These are phyloP conservation scores for Lampris megalopsis DNA, from an alignment of 2,113 vertebrate species.

Conservation along the genomic window DNA sequence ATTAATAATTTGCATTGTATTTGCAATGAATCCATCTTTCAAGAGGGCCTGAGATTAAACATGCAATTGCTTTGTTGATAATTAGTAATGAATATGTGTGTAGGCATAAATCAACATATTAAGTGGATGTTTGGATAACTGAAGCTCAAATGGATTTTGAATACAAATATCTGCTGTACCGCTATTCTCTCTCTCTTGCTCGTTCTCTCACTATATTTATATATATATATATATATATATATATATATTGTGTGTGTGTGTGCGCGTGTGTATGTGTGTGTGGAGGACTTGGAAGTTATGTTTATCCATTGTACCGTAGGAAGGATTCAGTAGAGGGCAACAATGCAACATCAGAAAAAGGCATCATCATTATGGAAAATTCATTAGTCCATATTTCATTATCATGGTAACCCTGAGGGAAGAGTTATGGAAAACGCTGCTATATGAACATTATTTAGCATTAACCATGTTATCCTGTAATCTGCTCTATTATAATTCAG, in stretches of 20 bases:
- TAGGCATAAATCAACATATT: too few species aligned
- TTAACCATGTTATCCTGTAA: neutral
- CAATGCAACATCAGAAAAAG: slow-evolving; percentile 18
- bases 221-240: neutral
- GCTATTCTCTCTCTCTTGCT: neutral
- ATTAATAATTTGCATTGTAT: neutral
- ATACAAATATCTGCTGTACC: neutral
- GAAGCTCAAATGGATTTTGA: neutral
- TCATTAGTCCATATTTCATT: neutral
- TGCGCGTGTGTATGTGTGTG: neutral
- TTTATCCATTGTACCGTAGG: slow-evolving; percentile 22
- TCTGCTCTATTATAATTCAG: too few species aligned
- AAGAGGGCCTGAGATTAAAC: neutral
- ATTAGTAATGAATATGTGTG: neutral
- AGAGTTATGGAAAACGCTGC: slow-evolving; percentile 10
- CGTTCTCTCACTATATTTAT: neutral
- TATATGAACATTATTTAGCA: neutral
- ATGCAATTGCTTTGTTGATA: neutral
- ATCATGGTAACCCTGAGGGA: neutral
- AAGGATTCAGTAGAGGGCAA: slow-evolving; percentile 57
- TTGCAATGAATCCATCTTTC: neutral
- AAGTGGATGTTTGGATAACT: neutral
- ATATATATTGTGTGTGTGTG: neutral
- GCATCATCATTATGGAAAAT: neutral
- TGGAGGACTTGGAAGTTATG: neutral